phyloP scores from a whole-genome alignment of 2,113 vertebrate genomes.

The Ammospiza caudacuta region DNA sequence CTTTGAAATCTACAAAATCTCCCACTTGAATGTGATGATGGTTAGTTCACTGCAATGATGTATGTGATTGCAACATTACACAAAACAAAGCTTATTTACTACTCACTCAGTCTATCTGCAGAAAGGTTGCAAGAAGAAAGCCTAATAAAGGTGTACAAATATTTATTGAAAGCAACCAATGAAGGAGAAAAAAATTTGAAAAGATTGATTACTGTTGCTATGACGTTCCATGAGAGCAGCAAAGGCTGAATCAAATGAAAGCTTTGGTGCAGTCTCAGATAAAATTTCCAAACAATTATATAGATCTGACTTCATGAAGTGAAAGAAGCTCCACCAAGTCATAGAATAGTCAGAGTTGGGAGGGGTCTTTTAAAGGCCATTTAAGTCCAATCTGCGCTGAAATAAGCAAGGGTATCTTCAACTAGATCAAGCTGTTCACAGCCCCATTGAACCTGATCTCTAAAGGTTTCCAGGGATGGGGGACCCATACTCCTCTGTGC shows the following conservation, averaged over 20 bases:
- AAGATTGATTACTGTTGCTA: background rate
- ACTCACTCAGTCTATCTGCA: background rate
- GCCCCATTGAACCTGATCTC: background rate
- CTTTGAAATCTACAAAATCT: background rate
- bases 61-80: background rate
- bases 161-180: background rate
- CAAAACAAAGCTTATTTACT: background rate
- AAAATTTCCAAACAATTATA: background rate
- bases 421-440: background rate
- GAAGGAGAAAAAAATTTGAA: background rate
- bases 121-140: background rate
- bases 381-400: background rate
- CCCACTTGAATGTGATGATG: background rate
- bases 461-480: background rate
- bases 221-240: background rate
- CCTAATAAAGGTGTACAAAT: background rate
- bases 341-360: background rate
- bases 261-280: background rate
- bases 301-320: background rate
- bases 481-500: background rate
- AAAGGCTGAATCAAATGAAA: background rate
- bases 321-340: background rate
- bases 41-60: background rate
- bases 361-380: background rate
- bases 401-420: background rate